Percentiles rank a stretch among this genome's conserved stretches.
phyloP scores from a whole-genome alignment of 2,113 vertebrate genomes.

The Peromyscus leucopus region DNA sequence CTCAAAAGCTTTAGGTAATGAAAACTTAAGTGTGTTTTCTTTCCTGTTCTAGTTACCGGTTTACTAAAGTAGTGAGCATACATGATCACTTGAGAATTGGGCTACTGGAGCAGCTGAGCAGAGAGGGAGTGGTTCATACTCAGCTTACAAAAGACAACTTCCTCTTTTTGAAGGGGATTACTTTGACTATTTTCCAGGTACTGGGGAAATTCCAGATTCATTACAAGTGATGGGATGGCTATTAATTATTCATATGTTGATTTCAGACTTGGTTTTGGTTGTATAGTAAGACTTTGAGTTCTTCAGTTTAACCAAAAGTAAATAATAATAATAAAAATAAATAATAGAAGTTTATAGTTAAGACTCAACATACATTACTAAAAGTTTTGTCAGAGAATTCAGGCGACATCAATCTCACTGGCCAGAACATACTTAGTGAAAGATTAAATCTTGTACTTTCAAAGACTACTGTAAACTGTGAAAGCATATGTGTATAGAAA shows the following conservation, averaged over 20 bases:
- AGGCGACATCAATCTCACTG: conserved; percentile 41
- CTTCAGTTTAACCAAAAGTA: background rate
- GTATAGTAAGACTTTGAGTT: conserved; percentile 67
- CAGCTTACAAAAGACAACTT: conserved; percentile 85
- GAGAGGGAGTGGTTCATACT: conserved; percentile 83
- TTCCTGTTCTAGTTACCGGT: conserved; percentile 85
- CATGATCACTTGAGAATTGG: conserved; percentile 84
- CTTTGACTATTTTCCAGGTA: conserved; percentile 84
- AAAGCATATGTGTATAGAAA: conserved; percentile 29
- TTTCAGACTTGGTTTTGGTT: conserved; percentile 76
- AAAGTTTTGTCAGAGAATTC: conserved; percentile 51
- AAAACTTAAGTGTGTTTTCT: conserved; percentile 86
- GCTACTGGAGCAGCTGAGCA: conserved; percentile 83
- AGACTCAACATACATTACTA: conserved; percentile 29
- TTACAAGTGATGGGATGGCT: conserved; percentile 82
- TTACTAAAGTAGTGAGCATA: conserved; percentile 85
- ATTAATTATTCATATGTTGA: conserved; percentile 80
- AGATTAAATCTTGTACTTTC: conserved; percentile 42
- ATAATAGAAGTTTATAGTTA: conserved; percentile 47
- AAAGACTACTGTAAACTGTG: conserved; percentile 52
- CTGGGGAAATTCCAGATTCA: conserved; percentile 84
- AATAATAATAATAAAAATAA: background rate
- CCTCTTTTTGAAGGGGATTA: conserved; percentile 86
- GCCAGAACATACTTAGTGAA: conserved; percentile 54
- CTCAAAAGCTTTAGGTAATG: conserved; percentile 79